Conservation (phyloP, 1,140 invertebrate genomes). For the Orchesella cincta region DNA sequence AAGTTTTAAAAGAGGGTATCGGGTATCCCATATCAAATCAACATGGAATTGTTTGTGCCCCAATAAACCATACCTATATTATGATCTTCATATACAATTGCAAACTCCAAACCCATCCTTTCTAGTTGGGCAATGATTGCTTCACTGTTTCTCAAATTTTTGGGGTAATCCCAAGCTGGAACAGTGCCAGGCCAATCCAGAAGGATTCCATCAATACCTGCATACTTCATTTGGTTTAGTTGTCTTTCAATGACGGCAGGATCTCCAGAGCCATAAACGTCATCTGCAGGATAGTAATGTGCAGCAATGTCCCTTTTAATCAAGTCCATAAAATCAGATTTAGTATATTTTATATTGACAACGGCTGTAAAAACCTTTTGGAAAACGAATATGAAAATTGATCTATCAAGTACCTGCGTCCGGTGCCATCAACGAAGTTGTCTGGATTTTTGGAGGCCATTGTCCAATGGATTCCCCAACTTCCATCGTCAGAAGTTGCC, state of each 20-base stretch:
- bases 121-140: conserved; percentile 34
- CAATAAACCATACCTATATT: conserved; percentile 11
- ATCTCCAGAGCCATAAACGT: conserved; percentile 40
- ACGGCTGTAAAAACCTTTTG: no score
- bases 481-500: neutral
- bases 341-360: no score
- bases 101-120: conserved; percentile 39
- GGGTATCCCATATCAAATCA: no score
- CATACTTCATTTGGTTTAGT: conserved; percentile 34
- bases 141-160: conserved; percentile 38
- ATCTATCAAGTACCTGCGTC: no score
- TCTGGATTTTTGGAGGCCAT: conserved; percentile 43
- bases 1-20: no score
- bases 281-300: conserved; percentile 41
- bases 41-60: neutral
- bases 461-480: conserved; percentile 38
- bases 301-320: conserved; percentile 41
- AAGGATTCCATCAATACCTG: conserved; percentile 44
- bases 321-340: no score
- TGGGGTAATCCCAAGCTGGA: conserved; percentile 42
- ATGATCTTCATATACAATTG: conserved; percentile 45
- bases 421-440: conserved; percentile 4
- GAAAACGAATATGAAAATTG: no score
- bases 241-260: conserved; percentile 36
- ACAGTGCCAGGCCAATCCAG: conserved; percentile 46